Percentiles rank a stretch among this genome's conserved stretches.
Evolutionary conservation across 1,140 invertebrate genomes (phyloP).

Genomic region (Saccostrea cuccullata): DNA sequence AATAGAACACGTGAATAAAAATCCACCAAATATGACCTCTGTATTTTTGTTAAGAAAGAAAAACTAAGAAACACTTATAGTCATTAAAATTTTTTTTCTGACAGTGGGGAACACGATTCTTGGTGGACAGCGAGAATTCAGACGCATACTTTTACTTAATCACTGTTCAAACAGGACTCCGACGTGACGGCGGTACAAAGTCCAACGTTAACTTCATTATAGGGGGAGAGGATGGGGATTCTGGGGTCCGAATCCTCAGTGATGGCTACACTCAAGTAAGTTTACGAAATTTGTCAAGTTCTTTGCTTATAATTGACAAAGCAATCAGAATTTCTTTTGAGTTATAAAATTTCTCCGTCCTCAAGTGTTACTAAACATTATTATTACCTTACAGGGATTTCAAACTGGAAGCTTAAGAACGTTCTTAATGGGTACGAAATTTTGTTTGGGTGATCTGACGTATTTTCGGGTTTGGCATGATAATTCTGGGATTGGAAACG

Average conservation of each 20-base stretch:
- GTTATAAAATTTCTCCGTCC: not conserved
- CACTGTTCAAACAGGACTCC: constrained; percentile 71
- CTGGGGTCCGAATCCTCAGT: constrained; percentile 40
- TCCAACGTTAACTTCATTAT: constrained; percentile 72
- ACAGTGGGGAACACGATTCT: constrained; percentile 67
- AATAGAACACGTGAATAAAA: too few species aligned
- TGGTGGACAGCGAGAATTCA: constrained; percentile 67
- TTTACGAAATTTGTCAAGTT: too few species aligned
- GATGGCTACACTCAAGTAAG: not conserved
- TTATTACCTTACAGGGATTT: constrained; percentile 60
- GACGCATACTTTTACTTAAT: constrained; percentile 72
- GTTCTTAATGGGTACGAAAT: constrained; percentile 68
- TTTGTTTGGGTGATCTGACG: constrained; percentile 68
- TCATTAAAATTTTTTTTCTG: not conserved
- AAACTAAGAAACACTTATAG: too few species aligned
- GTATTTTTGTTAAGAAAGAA: too few species aligned
- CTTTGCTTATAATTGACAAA: constrained; percentile 13
- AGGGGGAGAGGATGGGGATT: constrained; percentile 67
- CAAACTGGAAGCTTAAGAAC: constrained; percentile 67
- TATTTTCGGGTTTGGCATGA: constrained; percentile 77
- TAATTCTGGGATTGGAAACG: constrained; percentile 70
- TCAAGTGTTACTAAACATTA: not conserved
- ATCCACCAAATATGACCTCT: too few species aligned
- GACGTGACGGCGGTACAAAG: constrained; percentile 67
- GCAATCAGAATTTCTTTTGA: too few species aligned